These are phyloP conservation scores for Lagodon rhomboides DNA, from an alignment of 2,797 vertebrate species.

Conservation along the genomic window DNA sequence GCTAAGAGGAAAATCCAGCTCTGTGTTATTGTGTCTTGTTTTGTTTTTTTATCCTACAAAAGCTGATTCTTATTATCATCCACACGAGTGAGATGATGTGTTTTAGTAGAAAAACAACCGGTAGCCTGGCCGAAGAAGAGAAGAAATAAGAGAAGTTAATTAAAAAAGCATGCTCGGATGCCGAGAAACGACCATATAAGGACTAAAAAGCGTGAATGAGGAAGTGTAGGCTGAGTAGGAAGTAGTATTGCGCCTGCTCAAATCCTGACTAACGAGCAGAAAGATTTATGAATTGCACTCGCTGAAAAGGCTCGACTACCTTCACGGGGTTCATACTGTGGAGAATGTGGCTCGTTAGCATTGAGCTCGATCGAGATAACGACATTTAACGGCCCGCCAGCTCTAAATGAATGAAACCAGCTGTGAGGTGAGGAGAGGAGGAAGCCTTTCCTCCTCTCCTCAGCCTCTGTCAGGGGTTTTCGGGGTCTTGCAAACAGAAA, in stretches of 20 bases:
- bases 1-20: background rate
- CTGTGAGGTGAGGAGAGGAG: too few relatives aligned
- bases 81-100: background rate
- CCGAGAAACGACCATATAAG: slow-evolving; percentile 94
- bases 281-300: slow-evolving; percentile 35
- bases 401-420: slow-evolving; percentile 37
- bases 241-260: slow-evolving; percentile 90
- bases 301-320: background rate
- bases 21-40: background rate
- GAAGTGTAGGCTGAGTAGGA: slow-evolving; percentile 91
- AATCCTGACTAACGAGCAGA: slow-evolving; percentile 40
- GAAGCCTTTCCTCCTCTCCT: background rate
- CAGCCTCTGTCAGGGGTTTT: slow-evolving; percentile 2
- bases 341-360: background rate
- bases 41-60: background rate
- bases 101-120: background rate
- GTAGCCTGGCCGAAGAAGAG: background rate
- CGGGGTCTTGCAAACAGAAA: background rate
- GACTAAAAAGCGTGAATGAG: slow-evolving; percentile 91
- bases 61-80: rapidly evolving
- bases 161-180: slow-evolving; percentile 69
- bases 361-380: rapidly evolving
- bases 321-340: rapidly evolving
- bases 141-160: slow-evolving; percentile 62
- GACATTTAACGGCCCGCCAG: too few relatives aligned